phyloP scores from a whole-genome alignment of 2,888 invertebrate species.

The Pedicia rivosa region DNA sequence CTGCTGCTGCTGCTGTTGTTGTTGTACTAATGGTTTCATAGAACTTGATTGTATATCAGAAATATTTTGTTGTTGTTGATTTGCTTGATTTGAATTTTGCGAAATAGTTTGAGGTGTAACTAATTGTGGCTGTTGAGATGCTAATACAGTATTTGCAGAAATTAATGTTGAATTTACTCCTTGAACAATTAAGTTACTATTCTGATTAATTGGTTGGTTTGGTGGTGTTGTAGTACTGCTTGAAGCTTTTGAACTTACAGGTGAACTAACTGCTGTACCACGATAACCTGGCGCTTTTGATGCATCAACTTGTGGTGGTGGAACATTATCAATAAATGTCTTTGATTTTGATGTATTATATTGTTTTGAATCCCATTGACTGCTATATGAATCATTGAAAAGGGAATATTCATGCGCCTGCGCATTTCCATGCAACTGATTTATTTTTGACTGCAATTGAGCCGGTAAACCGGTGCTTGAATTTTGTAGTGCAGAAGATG shows the following conservation, averaged over 20 bases:
- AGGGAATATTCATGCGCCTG: constrained; percentile 65
- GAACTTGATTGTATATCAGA: not conserved
- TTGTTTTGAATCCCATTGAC: constrained; percentile 33
- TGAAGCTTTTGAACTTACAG: constrained; percentile 46
- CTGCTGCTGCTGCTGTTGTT: constrained; percentile 1
- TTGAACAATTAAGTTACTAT: not conserved
- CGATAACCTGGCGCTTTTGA: constrained; percentile 86
- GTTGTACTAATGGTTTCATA: not conserved
- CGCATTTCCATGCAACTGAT: constrained; percentile 14
- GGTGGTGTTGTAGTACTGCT: constrained; percentile 39
- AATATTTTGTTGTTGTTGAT: not conserved
- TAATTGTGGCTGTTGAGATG: constrained; percentile 9
- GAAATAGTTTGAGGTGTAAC: constrained; percentile 9
- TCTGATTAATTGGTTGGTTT: constrained; percentile 10
- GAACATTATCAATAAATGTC: constrained; percentile 15
- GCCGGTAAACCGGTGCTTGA: constrained; percentile 17
- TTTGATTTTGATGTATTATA: constrained; percentile 31
- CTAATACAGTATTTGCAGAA: too few relatives aligned
- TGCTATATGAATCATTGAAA: constrained; percentile 54
- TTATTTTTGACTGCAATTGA: constrained; percentile 22
- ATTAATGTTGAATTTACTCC: too few relatives aligned
- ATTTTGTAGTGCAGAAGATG: constrained; percentile 18
- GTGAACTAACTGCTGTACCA: constrained; percentile 61
- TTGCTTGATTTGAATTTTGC: not conserved
- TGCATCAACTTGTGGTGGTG: constrained; percentile 39